These are phyloP conservation scores for Latrodectus hesperus DNA, from an alignment of 2,888 invertebrate species.

Conservation along the genomic window DNA sequence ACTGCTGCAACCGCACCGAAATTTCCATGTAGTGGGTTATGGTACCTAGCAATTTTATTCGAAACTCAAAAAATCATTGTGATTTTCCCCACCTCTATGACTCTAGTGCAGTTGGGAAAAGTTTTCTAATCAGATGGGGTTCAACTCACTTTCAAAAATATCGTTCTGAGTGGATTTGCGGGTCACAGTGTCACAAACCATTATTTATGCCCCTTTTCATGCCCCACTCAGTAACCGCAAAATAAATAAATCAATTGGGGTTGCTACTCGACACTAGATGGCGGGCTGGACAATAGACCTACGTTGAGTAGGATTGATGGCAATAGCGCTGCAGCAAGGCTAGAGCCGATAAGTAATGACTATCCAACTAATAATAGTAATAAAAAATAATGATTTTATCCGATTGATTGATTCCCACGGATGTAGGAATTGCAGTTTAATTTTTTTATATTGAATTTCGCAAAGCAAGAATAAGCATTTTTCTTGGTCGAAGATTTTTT, in stretches of 20 bases:
- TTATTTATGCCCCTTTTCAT: conserved; percentile 30
- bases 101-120: too few species aligned
- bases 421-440: background rate
- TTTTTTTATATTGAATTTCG: background rate
- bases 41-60: too few species aligned
- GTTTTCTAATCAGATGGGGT: too few species aligned
- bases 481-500: too few species aligned
- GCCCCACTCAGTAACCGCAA: conserved; percentile 22
- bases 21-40: too few species aligned
- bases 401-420: conserved; percentile 22
- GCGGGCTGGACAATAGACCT: conserved; percentile 25
- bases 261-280: conserved; percentile 43
- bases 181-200: conserved; percentile 35
- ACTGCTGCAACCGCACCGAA: too few species aligned
- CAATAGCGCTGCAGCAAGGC: conserved; percentile 20
- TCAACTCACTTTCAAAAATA: background rate
- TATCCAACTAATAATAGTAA: conserved; percentile 34
- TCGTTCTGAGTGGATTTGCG: conserved; percentile 31
- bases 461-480: too few species aligned
- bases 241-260: conserved; percentile 52
- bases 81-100: too few species aligned
- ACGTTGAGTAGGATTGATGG: conserved; percentile 32
- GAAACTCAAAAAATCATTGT: too few species aligned
- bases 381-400: conserved; percentile 40
- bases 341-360: conserved; percentile 46